These are phyloP conservation scores for Leptopilina boulardi DNA, from an alignment of 1,140 invertebrate species.

Conservation along the genomic window DNA sequence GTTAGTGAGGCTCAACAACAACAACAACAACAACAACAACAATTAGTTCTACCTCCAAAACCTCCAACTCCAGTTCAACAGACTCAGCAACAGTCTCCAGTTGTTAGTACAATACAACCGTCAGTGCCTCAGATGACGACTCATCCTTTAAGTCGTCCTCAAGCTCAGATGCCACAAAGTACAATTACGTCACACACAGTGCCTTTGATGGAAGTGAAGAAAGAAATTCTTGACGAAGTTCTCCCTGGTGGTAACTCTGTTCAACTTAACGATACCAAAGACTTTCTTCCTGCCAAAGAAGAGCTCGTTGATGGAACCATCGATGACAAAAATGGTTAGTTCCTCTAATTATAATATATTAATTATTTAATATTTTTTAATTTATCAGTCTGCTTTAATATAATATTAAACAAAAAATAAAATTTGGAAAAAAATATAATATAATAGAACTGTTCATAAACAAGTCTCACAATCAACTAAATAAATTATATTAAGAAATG, in stretches of 20 bases:
- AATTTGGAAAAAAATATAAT: too few relatives aligned
- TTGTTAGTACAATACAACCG: conserved; percentile 57
- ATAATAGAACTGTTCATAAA: too few relatives aligned
- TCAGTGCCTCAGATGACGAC: conserved; percentile 61
- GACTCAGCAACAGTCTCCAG: conserved; percentile 40
- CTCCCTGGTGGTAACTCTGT: conserved; percentile 64
- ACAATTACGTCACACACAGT: conserved; percentile 68
- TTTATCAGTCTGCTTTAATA: too few relatives aligned
- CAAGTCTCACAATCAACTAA: too few relatives aligned
- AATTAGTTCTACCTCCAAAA: neutral
- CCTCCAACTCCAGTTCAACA: conserved; percentile 35
- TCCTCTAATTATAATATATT: conserved; percentile 7
- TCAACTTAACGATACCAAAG: conserved; percentile 74
- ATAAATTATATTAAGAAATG: too few relatives aligned
- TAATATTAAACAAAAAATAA: too few relatives aligned
- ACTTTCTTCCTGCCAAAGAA: conserved; percentile 75
- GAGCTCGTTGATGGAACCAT: conserved; percentile 71
- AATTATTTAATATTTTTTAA: neutral
- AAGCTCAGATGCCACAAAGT: conserved; percentile 67
- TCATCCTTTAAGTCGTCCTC: conserved; percentile 60
- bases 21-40: neutral
- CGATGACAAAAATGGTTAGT: conserved; percentile 73
- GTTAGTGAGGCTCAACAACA: neutral
- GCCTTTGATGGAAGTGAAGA: conserved; percentile 75
- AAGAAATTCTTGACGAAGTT: conserved; percentile 73